A percentile compares a stretch with the other conserved stretches of the same genome.
Conservation (phyloP, 2,797 vertebrate species). For the Myripristis murdjan region DNA sequence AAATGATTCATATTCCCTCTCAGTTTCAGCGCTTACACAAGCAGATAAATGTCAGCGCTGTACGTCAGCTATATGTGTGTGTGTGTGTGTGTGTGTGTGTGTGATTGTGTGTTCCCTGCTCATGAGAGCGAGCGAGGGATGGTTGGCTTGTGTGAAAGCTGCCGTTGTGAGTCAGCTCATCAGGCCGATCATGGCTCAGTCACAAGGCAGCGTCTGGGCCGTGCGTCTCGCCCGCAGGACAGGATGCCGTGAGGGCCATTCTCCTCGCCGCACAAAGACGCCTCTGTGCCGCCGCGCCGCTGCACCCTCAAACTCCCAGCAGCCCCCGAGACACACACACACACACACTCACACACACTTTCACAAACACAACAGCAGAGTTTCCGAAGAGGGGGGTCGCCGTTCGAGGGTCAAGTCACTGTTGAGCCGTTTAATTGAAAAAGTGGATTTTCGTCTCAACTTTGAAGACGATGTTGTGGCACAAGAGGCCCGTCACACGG, state of each 20-base stretch:
- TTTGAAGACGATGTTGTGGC: no score
- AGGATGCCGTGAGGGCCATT: constrained; percentile 10
- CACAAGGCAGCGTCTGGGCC: constrained; percentile 72
- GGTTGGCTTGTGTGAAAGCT: constrained; percentile 67
- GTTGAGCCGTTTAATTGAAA: no score
- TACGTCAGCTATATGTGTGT: not conserved
- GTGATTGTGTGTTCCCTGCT: not conserved
- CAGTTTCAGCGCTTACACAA: not conserved
- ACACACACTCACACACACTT: not conserved
- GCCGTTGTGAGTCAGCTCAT: constrained; percentile 58
- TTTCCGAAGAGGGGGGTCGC: not conserved
- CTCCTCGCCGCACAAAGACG: constrained; percentile 53
- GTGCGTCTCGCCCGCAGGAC: not conserved
- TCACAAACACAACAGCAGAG: not conserved
- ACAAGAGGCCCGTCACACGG: no score
- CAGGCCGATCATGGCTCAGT: constrained; percentile 75
- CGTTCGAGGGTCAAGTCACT: not conserved
- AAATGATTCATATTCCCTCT: not conserved
- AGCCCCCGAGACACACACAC: constrained; percentile 34
- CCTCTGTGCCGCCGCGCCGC: constrained; percentile 36
- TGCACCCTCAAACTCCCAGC: constrained; percentile 47
- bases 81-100: constrained; percentile 9
- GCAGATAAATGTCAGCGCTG: not conserved
- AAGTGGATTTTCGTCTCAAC: no score
- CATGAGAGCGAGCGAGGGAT: constrained; percentile 40